Evolutionary conservation across 2,888 invertebrate species (phyloP), one percentile per base, ranked within the genome.

Genomic region (Orthosia gracilis): DNA sequence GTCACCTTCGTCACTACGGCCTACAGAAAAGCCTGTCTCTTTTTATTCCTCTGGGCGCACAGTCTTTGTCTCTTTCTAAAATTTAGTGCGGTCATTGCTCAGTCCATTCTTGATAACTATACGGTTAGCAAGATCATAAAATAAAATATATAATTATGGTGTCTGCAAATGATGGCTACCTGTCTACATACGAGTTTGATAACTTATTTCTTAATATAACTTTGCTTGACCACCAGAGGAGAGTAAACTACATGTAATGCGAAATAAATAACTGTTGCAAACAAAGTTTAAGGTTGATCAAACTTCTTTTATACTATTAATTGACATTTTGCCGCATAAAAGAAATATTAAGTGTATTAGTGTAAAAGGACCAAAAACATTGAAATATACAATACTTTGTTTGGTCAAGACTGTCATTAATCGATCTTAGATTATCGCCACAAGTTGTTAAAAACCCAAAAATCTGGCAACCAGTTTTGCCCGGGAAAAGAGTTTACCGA

Each of bases 101-200:
- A 45, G 61, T 61, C 61, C 45, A 61, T 61, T 61, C 21, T 45
- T 21, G 0, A 9, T 15, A 21, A 7, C 40, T 9, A 59, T 40
- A 4, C 3, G 26, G 12, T 5, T 58, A 54, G 15, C 21, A 31
- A 21, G 59, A 52, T 50, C 54, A 57, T 62, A 65, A 64, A 72
- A 23, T 67, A 31, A 66, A 69, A 69, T 69, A 9, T 59, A 52
- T 45, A 73, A 80, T 81, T 73, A 82, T 66, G 57, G 64, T 72
- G 58, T 67, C 47, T 54, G 13, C 17, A 15, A 54, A 57, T 69
- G 78, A 80, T 69, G 63, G 73, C 65, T 77, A 73, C 69, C 55
- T 73, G 65, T 82, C 82, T 73, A 58, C 50, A 49, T 26, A 55
- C 17, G 12, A 62, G 65, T 82, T 73, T 55, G 65, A 73, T 73